These are phyloP conservation scores for Stenichneumon culpator DNA, from an alignment of 2,888 invertebrate species.

Conservation along the genomic window DNA sequence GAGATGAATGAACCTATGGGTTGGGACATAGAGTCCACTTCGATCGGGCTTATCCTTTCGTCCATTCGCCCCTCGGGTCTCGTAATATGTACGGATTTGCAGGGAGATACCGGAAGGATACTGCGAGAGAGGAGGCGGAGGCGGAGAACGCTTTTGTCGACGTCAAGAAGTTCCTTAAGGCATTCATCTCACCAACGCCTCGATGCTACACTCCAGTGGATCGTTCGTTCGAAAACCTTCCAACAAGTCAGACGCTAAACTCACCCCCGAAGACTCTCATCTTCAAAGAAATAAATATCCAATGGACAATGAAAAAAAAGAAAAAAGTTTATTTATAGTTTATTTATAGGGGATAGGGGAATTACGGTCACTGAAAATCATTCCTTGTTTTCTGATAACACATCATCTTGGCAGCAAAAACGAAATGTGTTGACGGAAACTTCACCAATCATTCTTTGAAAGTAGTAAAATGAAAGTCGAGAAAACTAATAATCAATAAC, in stretches of 20 bases:
- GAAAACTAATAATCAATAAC: no score
- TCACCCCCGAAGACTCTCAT: neutral
- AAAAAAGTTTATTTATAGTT: no score
- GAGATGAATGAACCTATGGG: slow-evolving; percentile 3
- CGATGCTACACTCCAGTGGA: neutral
- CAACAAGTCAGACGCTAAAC: slow-evolving; percentile 30
- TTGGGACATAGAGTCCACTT: slow-evolving; percentile 44
- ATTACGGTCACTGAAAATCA: no score
- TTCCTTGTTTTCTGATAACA: no score
- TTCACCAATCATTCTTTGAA: no score
- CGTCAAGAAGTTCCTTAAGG: neutral
- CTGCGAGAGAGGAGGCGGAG: neutral
- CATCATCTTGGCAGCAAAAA: no score
- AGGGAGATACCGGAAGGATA: slow-evolving; percentile 26
- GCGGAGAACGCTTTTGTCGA: slow-evolving; percentile 45
- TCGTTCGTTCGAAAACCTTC: slow-evolving; percentile 2
- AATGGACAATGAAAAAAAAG: no score
- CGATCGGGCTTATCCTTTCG: slow-evolving; percentile 53
- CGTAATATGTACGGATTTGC: slow-evolving; percentile 52
- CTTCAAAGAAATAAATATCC: neutral
- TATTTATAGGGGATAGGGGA: no score
- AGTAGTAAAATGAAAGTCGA: no score
- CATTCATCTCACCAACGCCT: slow-evolving; percentile 9
- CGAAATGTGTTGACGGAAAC: no score
- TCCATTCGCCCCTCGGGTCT: slow-evolving; percentile 38